These are phyloP conservation scores for Limenitis camilla DNA, from an alignment of 2,888 invertebrate genomes.

Conservation along the genomic window DNA sequence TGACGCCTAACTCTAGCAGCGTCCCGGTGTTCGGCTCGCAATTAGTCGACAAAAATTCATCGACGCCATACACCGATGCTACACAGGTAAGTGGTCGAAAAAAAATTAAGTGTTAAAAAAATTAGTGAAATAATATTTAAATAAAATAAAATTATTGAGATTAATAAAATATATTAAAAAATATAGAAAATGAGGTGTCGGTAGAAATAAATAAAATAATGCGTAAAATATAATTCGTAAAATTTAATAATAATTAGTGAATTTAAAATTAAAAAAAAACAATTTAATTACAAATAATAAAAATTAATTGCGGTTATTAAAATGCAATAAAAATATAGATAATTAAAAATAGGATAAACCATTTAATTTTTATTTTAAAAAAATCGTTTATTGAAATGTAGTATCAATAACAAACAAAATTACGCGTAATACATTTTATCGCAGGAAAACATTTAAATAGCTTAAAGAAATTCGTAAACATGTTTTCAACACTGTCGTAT, in stretches of 20 bases:
- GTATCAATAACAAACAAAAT: too few relatives aligned
- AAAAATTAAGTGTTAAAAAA: background rate
- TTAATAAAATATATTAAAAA: background rate
- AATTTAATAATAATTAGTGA: background rate
- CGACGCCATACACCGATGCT: slow-evolving; percentile 98
- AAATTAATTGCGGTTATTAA: background rate
- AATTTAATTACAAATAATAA: background rate
- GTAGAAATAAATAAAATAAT: background rate
- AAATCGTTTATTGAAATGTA: too few relatives aligned
- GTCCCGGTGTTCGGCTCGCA: slow-evolving; percentile 91
- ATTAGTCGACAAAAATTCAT: slow-evolving; percentile 90
- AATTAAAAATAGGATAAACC: too few relatives aligned
- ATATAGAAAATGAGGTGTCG: too few relatives aligned
- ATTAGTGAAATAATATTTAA: background rate
- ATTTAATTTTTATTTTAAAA: too few relatives aligned
- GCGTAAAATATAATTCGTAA: background rate
- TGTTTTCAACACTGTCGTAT: slow-evolving; percentile 28
- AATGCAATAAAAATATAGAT: slow-evolving; percentile 10
- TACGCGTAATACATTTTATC: slow-evolving; percentile 43
- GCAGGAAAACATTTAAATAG: slow-evolving; percentile 31
- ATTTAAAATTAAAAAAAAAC: background rate
- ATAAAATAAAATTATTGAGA: background rate
- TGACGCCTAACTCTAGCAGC: slow-evolving; percentile 77
- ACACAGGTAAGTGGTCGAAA: slow-evolving; percentile 85
- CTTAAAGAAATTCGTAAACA: slow-evolving; percentile 38